phyloP scores from a whole-genome alignment of 2,113 vertebrate species.

The Eupsittula cactorum region DNA sequence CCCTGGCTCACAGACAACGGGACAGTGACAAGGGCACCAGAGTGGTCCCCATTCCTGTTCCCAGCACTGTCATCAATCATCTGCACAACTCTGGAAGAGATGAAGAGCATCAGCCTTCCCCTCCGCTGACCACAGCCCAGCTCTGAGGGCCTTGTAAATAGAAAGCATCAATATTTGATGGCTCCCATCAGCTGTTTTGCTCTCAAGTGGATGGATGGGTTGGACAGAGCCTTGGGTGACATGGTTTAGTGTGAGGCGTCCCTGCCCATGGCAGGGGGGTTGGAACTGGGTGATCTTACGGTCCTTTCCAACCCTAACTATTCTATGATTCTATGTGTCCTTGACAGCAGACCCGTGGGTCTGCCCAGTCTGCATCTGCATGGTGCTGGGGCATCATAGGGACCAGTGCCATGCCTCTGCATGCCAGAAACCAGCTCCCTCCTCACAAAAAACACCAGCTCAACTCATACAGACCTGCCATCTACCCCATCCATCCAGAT shows the following conservation, averaged over 20 bases:
- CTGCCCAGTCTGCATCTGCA: background rate
- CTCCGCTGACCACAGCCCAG: background rate
- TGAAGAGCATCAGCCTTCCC: background rate
- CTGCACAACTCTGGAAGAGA: background rate
- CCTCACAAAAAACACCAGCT: background rate
- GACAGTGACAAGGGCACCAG: background rate
- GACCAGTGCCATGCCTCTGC: accelerated
- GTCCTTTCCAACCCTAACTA: too few relatives aligned
- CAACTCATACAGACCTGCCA: accelerated
- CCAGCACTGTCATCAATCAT: background rate
- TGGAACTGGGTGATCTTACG: too few relatives aligned
- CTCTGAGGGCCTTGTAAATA: background rate
- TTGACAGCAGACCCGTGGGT: background rate
- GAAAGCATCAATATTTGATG: background rate
- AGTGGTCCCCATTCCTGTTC: background rate
- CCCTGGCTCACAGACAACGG: accelerated
- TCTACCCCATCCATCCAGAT: background rate
- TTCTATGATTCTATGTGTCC: too few relatives aligned
- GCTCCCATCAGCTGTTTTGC: background rate
- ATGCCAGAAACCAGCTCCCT: background rate
- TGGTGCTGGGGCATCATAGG: accelerated
- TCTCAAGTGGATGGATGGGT: background rate
- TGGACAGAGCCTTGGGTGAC: too few relatives aligned
- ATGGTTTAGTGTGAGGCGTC: background rate
- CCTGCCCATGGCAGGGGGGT: too few relatives aligned